Evolutionary conservation across 1,140 invertebrate genomes (phyloP).

Genomic region (Procambarus virginalis): DNA sequence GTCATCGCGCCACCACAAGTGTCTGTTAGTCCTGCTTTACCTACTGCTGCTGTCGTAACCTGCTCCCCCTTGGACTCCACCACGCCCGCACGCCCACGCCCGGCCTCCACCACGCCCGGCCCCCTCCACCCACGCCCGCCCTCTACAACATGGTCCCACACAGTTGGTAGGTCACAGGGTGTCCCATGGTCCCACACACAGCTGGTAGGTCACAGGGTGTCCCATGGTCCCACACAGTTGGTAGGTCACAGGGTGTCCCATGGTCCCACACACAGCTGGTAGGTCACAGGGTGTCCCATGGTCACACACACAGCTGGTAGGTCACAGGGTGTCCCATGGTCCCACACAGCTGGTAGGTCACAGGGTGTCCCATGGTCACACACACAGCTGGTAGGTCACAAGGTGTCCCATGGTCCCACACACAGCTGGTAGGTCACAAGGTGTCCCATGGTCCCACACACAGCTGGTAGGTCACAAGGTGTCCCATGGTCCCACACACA

Average conservation of each 20-base stretch:
- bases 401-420: neutral
- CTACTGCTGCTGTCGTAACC: neutral
- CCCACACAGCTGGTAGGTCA: neutral
- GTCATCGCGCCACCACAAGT: constrained; percentile 14
- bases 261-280: too few relatives aligned
- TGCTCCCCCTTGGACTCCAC: neutral
- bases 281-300: too few relatives aligned
- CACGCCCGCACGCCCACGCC: too few relatives aligned
- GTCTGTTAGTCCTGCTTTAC: constrained; percentile 22
- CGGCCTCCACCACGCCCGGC: neutral
- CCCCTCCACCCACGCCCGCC: neutral
- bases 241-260: neutral
- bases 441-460: neutral
- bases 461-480: neutral
- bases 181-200: neutral
- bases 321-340: neutral
- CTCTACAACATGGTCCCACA: neutral
- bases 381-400: neutral
- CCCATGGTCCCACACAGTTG: neutral
- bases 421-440: neutral
- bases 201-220: neutral
- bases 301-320: neutral
- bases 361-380: neutral
- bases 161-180: neutral
- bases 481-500: neutral